Evolutionary conservation across 1,140 invertebrate genomes (phyloP).

Genomic region (Leptinotarsa undecemlineata): DNA sequence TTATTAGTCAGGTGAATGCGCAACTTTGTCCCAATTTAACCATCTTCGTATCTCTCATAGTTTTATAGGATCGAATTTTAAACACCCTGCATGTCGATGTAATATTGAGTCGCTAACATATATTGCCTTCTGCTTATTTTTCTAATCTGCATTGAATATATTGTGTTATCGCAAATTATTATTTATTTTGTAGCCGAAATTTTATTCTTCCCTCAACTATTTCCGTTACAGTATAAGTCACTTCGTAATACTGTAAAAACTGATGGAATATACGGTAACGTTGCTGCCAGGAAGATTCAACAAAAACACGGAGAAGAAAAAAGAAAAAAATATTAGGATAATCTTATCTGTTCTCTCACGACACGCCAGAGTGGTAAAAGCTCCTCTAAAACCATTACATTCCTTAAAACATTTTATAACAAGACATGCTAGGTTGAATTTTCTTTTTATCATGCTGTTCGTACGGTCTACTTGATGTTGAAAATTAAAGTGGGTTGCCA

Average conservation of each 20-base stretch:
- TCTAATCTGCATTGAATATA: no score
- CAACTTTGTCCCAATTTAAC: no score
- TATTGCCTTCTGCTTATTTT: no score
- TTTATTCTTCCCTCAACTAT: no score
- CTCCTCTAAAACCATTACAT: slow-evolving; percentile 22
- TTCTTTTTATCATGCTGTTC: slow-evolving; percentile 17
- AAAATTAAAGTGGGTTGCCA: slow-evolving; percentile 15
- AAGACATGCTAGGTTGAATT: slow-evolving; percentile 23
- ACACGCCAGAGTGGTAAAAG: slow-evolving; percentile 21
- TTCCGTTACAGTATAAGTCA: background rate
- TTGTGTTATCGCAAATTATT: no score
- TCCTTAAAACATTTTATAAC: slow-evolving; percentile 23
- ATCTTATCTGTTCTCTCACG: slow-evolving; percentile 17
- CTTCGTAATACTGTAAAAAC: background rate
- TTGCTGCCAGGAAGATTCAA: background rate
- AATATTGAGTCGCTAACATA: no score
- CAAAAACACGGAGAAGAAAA: slow-evolving; percentile 10
- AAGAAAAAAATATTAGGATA: slow-evolving; percentile 11
- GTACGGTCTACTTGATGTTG: slow-evolving; percentile 11
- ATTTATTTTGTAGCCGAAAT: no score
- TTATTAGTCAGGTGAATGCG: no score
- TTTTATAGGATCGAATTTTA: no score
- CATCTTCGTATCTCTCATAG: no score
- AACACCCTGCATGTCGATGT: no score
- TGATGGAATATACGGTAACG: background rate